These are phyloP conservation scores for Platyura marginata DNA, from an alignment of 1,140 invertebrate genomes.

Conservation along the genomic window DNA sequence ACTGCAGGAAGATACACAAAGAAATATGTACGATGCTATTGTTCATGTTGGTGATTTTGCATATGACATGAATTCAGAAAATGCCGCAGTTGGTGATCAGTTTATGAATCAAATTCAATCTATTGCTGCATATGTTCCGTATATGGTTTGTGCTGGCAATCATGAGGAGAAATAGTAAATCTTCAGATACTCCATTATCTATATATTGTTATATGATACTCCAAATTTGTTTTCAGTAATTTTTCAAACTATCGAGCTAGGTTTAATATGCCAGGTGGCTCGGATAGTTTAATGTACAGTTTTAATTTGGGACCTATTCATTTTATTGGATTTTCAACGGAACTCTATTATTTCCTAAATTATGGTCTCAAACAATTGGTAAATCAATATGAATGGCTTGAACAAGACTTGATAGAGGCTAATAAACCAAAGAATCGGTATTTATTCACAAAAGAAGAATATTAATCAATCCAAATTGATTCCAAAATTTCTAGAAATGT, in stretches of 20 bases:
- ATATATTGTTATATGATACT: background rate
- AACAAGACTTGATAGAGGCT: conserved; percentile 54
- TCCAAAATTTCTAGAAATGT: conserved; percentile 15
- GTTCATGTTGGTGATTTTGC: conserved; percentile 93
- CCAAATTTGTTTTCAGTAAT: conserved; percentile 39
- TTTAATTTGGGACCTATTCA: conserved; percentile 86
- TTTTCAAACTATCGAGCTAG: conserved; percentile 72
- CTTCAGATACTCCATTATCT: conserved; percentile 4
- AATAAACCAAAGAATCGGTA: conserved; percentile 39
- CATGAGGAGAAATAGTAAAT: conserved; percentile 74
- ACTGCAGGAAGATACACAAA: conserved; percentile 64
- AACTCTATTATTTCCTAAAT: conserved; percentile 85
- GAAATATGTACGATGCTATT: conserved; percentile 66
- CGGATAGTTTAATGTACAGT: conserved; percentile 72
- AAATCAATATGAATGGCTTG: conserved; percentile 81
- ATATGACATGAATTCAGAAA: conserved; percentile 77
- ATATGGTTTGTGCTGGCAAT: conserved; percentile 86
- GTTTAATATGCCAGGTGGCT: conserved; percentile 72
- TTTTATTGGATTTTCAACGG: conserved; percentile 82
- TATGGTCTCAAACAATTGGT: conserved; percentile 71
- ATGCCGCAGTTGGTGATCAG: conserved; percentile 66
- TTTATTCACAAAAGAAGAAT: no score
- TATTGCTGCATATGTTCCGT: conserved; percentile 72
- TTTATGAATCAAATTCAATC: conserved; percentile 84
- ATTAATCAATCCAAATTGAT: no score